Evolutionary conservation across 2,797 vertebrate genomes (phyloP), one percentile per base, ranked within the genome.

Genomic region (Salarias fasciatus): DNA sequence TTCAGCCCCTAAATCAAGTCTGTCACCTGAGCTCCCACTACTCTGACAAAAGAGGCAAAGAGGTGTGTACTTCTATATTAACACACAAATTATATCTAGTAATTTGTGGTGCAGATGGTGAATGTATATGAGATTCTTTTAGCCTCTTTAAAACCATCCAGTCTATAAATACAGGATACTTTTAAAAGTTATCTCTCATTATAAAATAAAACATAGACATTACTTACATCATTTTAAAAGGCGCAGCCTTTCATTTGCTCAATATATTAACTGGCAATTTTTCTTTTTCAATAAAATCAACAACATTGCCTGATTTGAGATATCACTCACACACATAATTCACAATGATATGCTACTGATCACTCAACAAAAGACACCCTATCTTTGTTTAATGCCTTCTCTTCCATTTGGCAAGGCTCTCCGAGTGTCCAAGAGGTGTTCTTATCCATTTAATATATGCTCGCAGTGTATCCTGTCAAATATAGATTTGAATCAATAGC

Each of bases 401-500:
- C 59, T 72, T 88, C 74, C 72, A 84, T 85, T 83, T 84, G 77
- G 58, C 72, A 78, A 86, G 72, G 82, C 79, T 89, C 75, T 85
- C 77, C 63, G 79, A 82, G 83, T 89, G 84, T 90, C 83, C 80
- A 82, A 85, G 83, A 83, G 82, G 88, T 89, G 88, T 92, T 91
- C 91, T 92, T 91, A 91, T 88, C 89, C 92, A 87, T 93, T 93
- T 93, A 92, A 92, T 92, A 90, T 90, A 92, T 92, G 91, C 91
- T 92, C 86, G 82, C 82, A 87, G 90, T 91, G 91, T 90, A 91
- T 93, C 91, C 93, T 93, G 93, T 93, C 92, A 93, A 93, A 93
- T 90, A 91, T 90, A 92, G 92, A 93, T 94, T 91, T 92, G 88
- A 94, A 94, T 94, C 93, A 91, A 94, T 94, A 93, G 86, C 86